Base-by-base conservation (phyloP, 92 coral and sea anemone species). In the Anthopleura xanthogrammica region DNA sequence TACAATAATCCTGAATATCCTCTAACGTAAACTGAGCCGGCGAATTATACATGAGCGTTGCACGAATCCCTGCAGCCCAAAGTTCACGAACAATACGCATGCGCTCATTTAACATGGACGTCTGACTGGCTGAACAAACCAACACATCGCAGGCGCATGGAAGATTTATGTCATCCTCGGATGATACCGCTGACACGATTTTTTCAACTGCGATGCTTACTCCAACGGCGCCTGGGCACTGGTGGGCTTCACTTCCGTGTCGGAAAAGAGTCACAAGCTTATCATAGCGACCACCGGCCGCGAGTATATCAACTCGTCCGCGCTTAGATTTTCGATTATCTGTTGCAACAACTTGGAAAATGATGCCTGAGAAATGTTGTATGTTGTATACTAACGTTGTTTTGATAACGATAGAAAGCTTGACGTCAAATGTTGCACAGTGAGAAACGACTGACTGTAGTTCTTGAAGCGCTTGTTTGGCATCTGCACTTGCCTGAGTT, bases 241-340 rank as follows among this genome's bases (percentile, higher is more conserved):
- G 88, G 40, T 78, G 83, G 41, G 93, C 87, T 41, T 92, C 96
- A 14, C 87, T 87, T 42, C 92, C 98, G 3, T 90, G 94, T 70
- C 88, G 84, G 83, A 97, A 97, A 73, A 83, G 83, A 5, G 91
- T 81, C 20, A 97, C 86, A 16, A 97, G 89, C 81, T 97, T 94
- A 72, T 97, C 99, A 75, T 97, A 94, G 68, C 99, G 94, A 7
- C 99, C 99, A 0, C 99, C 99, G 29, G 97, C 97, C 13, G 99
- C 99, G 0, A 97, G 88, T 55, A 97, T 90, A 54, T 97, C 99
- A 20, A 94, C 93, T 3, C 95, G 94, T 20, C 98, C 98, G 16
- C 98, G 95, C 52, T 93, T 96, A 78, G 75, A 89, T 88, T 94
- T 96, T 43, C 99, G 98, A 41, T 90, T 91, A 83, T 94, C 90